These are phyloP conservation scores for Delia radicum DNA, from an alignment of 1,140 invertebrate genomes.

Conservation along the genomic window DNA sequence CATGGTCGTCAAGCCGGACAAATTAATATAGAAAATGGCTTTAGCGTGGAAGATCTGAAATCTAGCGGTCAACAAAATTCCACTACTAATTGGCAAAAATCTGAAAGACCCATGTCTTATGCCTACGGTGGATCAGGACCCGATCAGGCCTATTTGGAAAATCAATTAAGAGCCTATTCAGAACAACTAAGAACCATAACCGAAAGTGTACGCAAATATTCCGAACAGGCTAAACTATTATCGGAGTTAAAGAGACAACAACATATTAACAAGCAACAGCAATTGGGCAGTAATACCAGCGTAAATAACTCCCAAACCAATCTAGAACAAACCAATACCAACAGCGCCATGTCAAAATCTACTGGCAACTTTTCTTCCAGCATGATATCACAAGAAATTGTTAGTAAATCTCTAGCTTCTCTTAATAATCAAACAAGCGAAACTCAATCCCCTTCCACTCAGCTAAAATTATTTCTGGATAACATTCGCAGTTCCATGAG, in stretches of 20 bases:
- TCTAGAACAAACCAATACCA: slow-evolving; percentile 9
- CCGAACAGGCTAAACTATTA: slow-evolving; percentile 52
- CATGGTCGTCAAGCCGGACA: slow-evolving; percentile 33
- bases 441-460: slow-evolving; percentile 50
- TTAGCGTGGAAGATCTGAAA: background rate
- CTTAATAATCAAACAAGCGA: slow-evolving; percentile 36
- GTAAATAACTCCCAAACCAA: background rate
- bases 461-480: slow-evolving; percentile 50
- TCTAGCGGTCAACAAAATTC: background rate
- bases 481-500: slow-evolving; percentile 54
- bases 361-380: slow-evolving; percentile 45
- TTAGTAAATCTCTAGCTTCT: slow-evolving; percentile 50
- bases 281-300: slow-evolving; percentile 35
- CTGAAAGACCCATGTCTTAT: slow-evolving; percentile 46
- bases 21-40: slow-evolving; percentile 23
- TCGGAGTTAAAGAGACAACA: slow-evolving; percentile 53
- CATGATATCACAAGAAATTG: slow-evolving; percentile 53
- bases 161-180: slow-evolving; percentile 52
- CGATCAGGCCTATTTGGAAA: slow-evolving; percentile 52
- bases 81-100: slow-evolving; percentile 26
- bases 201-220: slow-evolving; percentile 53
- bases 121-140: slow-evolving; percentile 42
- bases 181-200: slow-evolving; percentile 53
- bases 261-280: slow-evolving; percentile 44
- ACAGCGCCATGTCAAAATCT: slow-evolving; percentile 23